Base-by-base conservation (phyloP, 2,797 vertebrate species). In the Poeciliopsis paucimaculata region DNA sequence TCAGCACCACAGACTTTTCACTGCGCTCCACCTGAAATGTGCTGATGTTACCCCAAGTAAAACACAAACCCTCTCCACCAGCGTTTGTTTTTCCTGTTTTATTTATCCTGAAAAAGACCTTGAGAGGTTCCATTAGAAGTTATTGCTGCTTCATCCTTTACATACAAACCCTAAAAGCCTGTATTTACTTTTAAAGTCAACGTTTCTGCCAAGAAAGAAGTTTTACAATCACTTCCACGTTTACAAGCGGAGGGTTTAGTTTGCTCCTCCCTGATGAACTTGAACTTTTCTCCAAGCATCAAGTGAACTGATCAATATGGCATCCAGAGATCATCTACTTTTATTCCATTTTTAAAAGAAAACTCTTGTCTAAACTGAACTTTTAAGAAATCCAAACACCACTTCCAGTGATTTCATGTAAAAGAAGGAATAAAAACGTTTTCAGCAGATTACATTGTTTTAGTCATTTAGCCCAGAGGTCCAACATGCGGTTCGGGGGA, bases 131-230 rank as follows among this genome's bases (percentile, higher is more conserved):
- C 75, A 77, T 66, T 68, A 77, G 47, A 68, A 39, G 31, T 77
- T 68, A 77, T 39, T n/a, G 46, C 23, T 18, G 31, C 45, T 39
- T 36, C 49, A 49, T n/a, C n/a, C 26, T 49, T 68, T 28, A 2
- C 46, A 8, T 36, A n/a, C 45, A 49, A 47, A 47, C 13, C 26
- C 75, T 68, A 51, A 57, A 77, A 77, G 76, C 28, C 51, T 72
- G 36, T 72, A 4, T 72, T 13, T 43, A 55, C 64, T 43, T 2
- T 31, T 53, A 53, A 39, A 70, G 34, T 31, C n/a, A 20, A 9
- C 18, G 31, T 77, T 77, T 71, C 16, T 71, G 51, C 51, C 36
- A 77, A 57, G 18, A 26, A 3, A n/a, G 5, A 28, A 0, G n/a
- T 41, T 77, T 51, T 51, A 34, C 20, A 49, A 4, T 47, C 36